phyloP scores from a whole-genome alignment of 1,140 invertebrate species.

The Heliconius hewitsoni region DNA sequence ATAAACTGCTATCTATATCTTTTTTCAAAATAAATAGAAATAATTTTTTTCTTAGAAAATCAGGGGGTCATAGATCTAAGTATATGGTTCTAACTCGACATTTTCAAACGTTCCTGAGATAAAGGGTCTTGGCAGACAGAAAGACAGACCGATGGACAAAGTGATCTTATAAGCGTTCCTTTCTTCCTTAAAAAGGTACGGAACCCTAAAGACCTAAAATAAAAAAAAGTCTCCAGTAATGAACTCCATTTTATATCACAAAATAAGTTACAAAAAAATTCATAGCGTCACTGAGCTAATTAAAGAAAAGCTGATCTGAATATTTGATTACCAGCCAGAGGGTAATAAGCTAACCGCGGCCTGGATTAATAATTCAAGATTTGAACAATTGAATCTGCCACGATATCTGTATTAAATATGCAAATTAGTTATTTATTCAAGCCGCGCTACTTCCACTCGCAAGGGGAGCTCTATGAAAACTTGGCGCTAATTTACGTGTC shows the following conservation, averaged over 20 bases:
- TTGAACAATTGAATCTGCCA: constrained; percentile 68
- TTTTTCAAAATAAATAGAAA: too few species aligned
- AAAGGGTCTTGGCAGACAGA: too few species aligned
- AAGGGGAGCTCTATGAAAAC: constrained; percentile 61
- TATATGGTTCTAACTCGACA: too few species aligned
- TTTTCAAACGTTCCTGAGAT: too few species aligned
- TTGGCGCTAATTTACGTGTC: constrained; percentile 47
- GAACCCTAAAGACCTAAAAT: neutral
- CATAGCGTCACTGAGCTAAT: constrained; percentile 39
- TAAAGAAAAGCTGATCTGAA: constrained; percentile 63
- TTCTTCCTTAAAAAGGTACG: neutral
- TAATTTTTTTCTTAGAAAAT: too few species aligned
- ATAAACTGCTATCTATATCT: too few species aligned
- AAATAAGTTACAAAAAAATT: constrained; percentile 17
- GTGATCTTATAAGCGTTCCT: too few species aligned
- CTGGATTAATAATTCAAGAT: constrained; percentile 70
- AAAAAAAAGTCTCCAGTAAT: neutral
- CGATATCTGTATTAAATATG: constrained; percentile 76
- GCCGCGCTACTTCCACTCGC: constrained; percentile 51
- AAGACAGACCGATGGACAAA: too few species aligned
- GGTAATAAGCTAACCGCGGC: constrained; percentile 64
- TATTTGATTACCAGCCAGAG: constrained; percentile 64
- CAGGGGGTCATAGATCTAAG: too few species aligned
- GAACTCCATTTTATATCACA: neutral
- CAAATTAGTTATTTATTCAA: constrained; percentile 77